Base-by-base conservation (phyloP, 2,113 vertebrate species). In the Gorsachius goisagi region DNA sequence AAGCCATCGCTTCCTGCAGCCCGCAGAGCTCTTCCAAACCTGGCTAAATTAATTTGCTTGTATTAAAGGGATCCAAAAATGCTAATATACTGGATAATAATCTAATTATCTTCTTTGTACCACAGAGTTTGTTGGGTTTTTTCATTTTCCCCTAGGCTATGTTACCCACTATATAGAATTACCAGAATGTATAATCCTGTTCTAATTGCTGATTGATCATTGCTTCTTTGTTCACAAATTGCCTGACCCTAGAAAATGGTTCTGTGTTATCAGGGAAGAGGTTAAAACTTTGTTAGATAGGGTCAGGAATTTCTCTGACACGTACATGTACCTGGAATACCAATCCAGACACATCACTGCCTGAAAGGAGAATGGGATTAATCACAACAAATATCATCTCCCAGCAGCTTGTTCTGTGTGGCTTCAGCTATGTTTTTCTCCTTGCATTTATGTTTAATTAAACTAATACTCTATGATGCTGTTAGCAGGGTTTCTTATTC, bases 361-460 rank as follows among this genome's bases (percentile, higher is more conserved):
- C 86, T 75, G 28, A 85, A 87, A 85, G 22, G 39, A 41, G 8
- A 88, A 71, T 76, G 55, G 71, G 78, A 92, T 89, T 49, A 56
- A 92, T 71, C 68, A 41, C 63, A 93, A 63, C 52, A 97, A 95
- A 91, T 45, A 12, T 27, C 69, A 39, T 14, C 62, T 75, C 91
- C 80, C 89, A 90, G 2, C 49, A 67, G 60, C 35, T 91, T 81
- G 27, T 21, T 79, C 56, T 59, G 39, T 58, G 52, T 84, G 85
- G 24, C 50, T 94, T 81, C 89, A 88, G 62, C 52, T 87, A 47
- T 13, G 24, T 47, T 94, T 91, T 81, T 44, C 62, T 92, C 62
- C 15, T 22, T 78, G 69, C 28, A 67, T 78, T 84, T 60, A 55
- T 75, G 33, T 92, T 93, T 95, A 94, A 96, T 96, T 95, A 95